Evolutionary conservation across 2,797 vertebrate species (phyloP).

Genomic region (Pantherophis alleghaniensis): DNA sequence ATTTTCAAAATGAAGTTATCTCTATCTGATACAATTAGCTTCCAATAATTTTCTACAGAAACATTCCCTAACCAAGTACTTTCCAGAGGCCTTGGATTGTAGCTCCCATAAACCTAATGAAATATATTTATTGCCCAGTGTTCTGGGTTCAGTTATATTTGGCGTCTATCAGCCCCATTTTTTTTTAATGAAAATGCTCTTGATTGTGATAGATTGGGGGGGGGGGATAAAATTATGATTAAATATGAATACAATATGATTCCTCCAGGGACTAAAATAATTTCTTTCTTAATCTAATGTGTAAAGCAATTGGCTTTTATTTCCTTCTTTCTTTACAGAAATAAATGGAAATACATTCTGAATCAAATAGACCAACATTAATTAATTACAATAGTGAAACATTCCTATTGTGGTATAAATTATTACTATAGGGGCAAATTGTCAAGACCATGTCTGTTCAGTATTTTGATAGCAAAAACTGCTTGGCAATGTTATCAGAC

Average conservation of each 20-base stretch:
- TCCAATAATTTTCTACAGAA: not conserved
- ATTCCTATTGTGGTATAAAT: not conserved
- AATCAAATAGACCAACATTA: not conserved
- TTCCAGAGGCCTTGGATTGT: not conserved
- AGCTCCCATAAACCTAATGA: not conserved
- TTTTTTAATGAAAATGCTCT: not conserved
- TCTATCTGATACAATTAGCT: not conserved
- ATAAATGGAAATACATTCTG: not conserved
- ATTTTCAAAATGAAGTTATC: not conserved
- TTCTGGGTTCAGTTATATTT: not conserved
- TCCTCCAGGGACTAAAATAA: not conserved
- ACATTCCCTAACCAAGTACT: not conserved
- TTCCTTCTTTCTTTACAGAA: not conserved
- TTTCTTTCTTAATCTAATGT: not conserved
- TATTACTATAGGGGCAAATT: not conserved
- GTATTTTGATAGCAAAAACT: not conserved
- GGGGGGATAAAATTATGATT: not conserved
- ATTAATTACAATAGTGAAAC: not conserved
- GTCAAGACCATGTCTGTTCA: not conserved
- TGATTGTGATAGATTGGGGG: not conserved
- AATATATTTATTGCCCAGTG: not conserved
- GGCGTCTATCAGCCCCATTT: not conserved
- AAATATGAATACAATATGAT: not conserved
- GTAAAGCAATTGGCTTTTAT: not conserved
- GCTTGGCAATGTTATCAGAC: not conserved